Percentiles rank a stretch among this genome's conserved stretches.
Conservation (phyloP, 2,797 vertebrate genomes). For the Chrosomus eos region DNA sequence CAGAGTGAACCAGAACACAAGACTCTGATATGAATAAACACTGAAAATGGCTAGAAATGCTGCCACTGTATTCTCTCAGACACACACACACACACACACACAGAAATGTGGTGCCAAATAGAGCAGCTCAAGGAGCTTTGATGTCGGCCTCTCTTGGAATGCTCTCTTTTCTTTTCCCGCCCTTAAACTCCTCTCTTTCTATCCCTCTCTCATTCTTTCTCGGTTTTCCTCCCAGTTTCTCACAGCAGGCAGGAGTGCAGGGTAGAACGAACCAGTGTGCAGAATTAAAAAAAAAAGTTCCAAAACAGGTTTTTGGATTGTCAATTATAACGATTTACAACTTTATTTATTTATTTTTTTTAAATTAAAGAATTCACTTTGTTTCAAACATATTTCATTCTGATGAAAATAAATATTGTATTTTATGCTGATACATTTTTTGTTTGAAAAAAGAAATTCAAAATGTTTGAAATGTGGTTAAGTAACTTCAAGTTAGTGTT, state of each 20-base stretch:
- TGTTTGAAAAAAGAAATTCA: neutral
- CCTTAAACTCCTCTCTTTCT: slow-evolving; percentile 45
- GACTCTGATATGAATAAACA: neutral
- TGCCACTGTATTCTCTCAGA: neutral
- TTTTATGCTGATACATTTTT: neutral
- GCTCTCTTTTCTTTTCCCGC: slow-evolving; percentile 51
- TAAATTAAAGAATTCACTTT: too few relatives aligned
- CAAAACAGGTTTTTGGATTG: neutral
- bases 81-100: slow-evolving; percentile 40
- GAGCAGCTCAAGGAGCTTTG: slow-evolving; percentile 62
- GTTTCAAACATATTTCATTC: neutral
- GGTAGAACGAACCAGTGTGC: slow-evolving; percentile 8
- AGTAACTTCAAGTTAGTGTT: neutral
- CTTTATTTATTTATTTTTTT: too few relatives aligned
- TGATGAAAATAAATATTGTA: neutral
- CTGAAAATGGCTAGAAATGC: neutral
- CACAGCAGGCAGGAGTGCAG: slow-evolving; percentile 54
- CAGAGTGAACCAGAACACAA: neutral
- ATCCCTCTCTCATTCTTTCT: slow-evolving; percentile 23
- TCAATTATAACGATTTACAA: neutral
- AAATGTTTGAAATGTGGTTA: neutral
- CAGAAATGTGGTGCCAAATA: slow-evolving; percentile 60
- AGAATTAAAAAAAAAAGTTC: neutral
- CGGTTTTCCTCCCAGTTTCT: neutral
- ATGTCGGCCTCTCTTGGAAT: slow-evolving; percentile 60